Evolutionary conservation across 2,113 vertebrate genomes (phyloP).

Genomic region (Zapus hudsonius): DNA sequence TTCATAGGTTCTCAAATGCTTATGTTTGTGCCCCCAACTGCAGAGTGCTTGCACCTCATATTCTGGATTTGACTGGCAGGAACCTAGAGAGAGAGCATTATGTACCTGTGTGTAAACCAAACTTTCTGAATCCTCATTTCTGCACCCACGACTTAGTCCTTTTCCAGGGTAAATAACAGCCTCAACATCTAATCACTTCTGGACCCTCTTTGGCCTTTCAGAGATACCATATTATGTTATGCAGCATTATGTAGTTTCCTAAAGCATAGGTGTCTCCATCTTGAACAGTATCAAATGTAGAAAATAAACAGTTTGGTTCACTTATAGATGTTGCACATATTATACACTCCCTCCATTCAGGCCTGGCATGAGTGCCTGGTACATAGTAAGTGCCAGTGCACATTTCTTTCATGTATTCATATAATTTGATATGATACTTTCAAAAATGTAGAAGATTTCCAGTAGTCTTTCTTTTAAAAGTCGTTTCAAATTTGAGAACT

Average conservation of each 20-base stretch:
- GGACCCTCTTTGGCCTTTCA: neutral
- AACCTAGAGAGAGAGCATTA: neutral
- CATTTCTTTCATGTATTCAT: constrained; percentile 17
- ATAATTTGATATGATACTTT: constrained; percentile 16
- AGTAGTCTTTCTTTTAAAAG: constrained; percentile 7
- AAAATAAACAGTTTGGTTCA: neutral
- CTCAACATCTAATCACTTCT: neutral
- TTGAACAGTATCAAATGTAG: neutral
- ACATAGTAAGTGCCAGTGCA: neutral
- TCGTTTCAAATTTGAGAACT: constrained; percentile 17
- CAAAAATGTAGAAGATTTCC: neutral
- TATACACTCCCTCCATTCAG: neutral
- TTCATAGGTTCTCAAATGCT: constrained; percentile 2
- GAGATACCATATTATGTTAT: neutral
- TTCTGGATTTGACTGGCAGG: neutral
- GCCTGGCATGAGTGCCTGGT: neutral
- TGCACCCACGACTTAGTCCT: neutral
- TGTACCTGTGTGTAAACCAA: neutral
- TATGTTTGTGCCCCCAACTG: neutral
- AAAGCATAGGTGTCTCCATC: neutral
- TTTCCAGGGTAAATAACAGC: neutral
- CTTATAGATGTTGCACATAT: neutral
- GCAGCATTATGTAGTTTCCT: neutral
- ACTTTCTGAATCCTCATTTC: neutral
- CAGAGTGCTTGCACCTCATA: neutral